A percentile compares a stretch with the other conserved stretches of the same genome.
These are phyloP conservation scores for Cheilinus undulatus DNA, from an alignment of 2,113 vertebrate species.

Conservation along the genomic window DNA sequence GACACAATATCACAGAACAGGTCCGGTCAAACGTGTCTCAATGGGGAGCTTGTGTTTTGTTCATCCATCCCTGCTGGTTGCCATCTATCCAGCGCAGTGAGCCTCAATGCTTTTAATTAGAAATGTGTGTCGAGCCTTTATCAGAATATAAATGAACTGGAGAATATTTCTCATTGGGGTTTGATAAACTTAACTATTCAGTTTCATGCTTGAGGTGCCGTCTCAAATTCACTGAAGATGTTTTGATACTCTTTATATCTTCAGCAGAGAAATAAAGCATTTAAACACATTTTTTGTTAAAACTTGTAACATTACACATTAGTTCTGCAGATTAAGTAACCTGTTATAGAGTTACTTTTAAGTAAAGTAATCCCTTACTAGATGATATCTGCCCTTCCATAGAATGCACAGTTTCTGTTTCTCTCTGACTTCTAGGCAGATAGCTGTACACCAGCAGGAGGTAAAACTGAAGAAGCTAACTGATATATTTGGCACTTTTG, in stretches of 20 bases:
- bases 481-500: too few species aligned
- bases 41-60: slow-evolving; percentile 40
- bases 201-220: slow-evolving; percentile 1
- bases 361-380: too few species aligned
- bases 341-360: too few species aligned
- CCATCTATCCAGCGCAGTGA: slow-evolving; percentile 22
- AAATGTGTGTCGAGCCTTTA: slow-evolving; percentile 48
- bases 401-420: too few species aligned
- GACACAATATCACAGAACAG: slow-evolving; percentile 30
- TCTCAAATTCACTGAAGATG: slow-evolving; percentile 3
- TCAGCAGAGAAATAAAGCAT: too few species aligned
- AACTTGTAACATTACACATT: too few species aligned
- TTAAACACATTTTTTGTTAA: background rate
- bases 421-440: too few species aligned
- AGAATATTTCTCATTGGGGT: slow-evolving; percentile 38
- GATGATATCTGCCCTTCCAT: too few species aligned
- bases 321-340: background rate
- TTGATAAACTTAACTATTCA: slow-evolving; percentile 10
- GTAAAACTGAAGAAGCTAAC: too few species aligned
- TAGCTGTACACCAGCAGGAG: too few species aligned
- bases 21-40: slow-evolving; percentile 47
- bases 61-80: slow-evolving; percentile 33
- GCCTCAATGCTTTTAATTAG: slow-evolving; percentile 60
- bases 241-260: too few species aligned
- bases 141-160: slow-evolving; percentile 74